Evolutionary conservation across 2,797 vertebrate species (phyloP).

Genomic region (Coluber constrictor): DNA sequence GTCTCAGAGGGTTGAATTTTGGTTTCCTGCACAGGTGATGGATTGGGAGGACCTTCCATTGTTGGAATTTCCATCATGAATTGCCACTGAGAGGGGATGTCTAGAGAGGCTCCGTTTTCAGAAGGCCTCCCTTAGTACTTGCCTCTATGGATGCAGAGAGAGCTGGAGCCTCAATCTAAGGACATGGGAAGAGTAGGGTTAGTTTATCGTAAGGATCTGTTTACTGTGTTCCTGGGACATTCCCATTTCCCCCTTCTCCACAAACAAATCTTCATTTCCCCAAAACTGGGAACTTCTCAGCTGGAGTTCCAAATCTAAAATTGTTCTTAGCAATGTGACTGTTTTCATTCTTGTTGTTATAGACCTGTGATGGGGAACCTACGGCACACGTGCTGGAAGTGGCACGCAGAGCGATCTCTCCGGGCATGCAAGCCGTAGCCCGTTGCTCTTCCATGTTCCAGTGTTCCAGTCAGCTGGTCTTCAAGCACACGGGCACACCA

Average conservation of each 20-base stretch:
- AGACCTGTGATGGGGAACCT: background rate
- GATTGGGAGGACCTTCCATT: background rate
- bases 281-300: background rate
- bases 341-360: background rate
- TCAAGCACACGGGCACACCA: too few species aligned
- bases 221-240: background rate
- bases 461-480: too few species aligned
- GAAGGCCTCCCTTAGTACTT: background rate
- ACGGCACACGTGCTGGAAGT: too few species aligned
- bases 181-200: background rate
- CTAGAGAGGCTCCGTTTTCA: background rate
- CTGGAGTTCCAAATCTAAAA: background rate
- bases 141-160: background rate
- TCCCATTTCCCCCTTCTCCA: background rate
- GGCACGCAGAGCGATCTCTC: too few species aligned
- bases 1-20: background rate
- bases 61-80: background rate
- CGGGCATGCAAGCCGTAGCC: too few species aligned
- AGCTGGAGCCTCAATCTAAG: background rate
- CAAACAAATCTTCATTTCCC: background rate
- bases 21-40: background rate
- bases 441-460: too few species aligned
- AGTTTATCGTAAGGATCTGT: background rate
- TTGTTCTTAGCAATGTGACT: background rate
- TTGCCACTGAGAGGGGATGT: background rate